Conservation (phyloP, 2,797 vertebrate genomes). For the Meriones psammophilus region DNA sequence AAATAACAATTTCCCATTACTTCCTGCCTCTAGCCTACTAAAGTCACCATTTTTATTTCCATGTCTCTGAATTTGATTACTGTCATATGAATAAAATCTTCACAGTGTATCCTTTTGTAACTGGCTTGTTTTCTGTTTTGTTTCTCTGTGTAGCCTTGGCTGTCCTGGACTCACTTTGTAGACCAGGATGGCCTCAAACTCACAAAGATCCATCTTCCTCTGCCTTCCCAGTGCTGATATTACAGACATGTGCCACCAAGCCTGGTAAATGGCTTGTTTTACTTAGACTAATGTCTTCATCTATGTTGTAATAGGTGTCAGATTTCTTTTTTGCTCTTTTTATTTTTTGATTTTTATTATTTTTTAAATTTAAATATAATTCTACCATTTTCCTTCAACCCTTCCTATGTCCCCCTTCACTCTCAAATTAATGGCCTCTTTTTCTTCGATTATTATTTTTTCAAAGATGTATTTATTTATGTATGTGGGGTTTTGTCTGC, state of each 20-base stretch:
- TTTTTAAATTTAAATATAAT: background rate
- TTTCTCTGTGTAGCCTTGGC: too few relatives aligned
- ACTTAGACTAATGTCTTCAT: conserved; percentile 11
- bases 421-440: background rate
- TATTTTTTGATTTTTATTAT: background rate
- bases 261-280: conserved; percentile 20
- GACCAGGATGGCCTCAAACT: too few relatives aligned
- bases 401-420: background rate
- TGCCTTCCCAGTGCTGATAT: too few relatives aligned
- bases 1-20: background rate
- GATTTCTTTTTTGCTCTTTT: background rate
- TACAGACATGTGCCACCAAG: too few relatives aligned
- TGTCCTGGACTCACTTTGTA: too few relatives aligned
- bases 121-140: conserved; percentile 1
- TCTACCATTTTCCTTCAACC: background rate
- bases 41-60: background rate
- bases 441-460: background rate
- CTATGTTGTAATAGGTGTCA: background rate
- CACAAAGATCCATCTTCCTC: too few relatives aligned
- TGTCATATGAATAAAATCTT: conserved; percentile 34
- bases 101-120: conserved; percentile 22
- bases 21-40: background rate
- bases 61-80: background rate
- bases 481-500: too few relatives aligned
- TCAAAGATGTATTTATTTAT: too few relatives aligned